Evolutionary conservation across 2,113 vertebrate genomes (phyloP), one percentile per base, ranked within the genome.

Genomic region (Burhinus bistriatus): DNA sequence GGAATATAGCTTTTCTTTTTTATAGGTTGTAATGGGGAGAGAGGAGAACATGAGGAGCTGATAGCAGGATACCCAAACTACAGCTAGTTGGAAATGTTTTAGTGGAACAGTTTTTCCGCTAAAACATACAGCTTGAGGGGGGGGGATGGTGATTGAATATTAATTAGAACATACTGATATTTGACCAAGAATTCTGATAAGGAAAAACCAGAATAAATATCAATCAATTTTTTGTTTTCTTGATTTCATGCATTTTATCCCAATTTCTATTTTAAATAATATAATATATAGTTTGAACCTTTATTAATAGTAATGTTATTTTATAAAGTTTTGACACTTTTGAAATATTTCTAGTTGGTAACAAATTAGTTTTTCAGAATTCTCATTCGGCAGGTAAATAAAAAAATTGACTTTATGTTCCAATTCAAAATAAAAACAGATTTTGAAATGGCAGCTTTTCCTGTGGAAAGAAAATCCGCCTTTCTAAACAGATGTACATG

Each of bases 401-500:
- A 51, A 79, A 65, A n/a, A n/a, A 68, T 73, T 38, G 1, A 22
- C 52, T 92, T 79, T 61, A 26, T 89, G 68, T 78, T 95, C 36
- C 36, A 34, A n/a, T 83, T 86, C 14, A 81, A 68, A 89, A 57
- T 47, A 68, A 90, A 95, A 61, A 1, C 45, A 76, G 47, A 79
- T 95, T 93, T 93, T 79, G 65, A 90, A 92, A 93, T 38, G 59
- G 21, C 45, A 83, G 32, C 36, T 86, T 90, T 92, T 87, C 38
- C 72, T 87, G 52, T 1, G 5, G 65, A 62, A 82, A 76, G 40
- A 87, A 82, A 90, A 36, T 54, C 7, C 0, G 9, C 72, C 69
- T 87, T 96, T 96, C 47, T 58, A 93, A 95, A 20, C 75, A 91
- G 84, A 94, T 78, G 69, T 82, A 93, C 27, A 19, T 84, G 55